Evolutionary conservation across 1,140 invertebrate species (phyloP), one percentile per base, ranked within the genome.

Genomic region (Tyrophagus putrescentiae): DNA sequence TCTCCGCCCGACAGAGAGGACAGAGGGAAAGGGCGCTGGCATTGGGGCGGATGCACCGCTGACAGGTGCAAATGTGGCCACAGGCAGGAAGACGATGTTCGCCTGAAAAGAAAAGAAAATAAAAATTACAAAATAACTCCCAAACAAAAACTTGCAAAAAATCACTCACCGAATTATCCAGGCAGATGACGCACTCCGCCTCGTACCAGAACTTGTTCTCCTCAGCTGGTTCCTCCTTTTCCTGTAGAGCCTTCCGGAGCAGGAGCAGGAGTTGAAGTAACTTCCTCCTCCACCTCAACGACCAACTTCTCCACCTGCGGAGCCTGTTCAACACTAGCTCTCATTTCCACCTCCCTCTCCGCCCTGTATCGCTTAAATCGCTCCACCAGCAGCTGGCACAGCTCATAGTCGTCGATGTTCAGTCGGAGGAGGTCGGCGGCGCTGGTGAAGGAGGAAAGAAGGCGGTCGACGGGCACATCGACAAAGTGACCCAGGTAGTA

Each of bases 61-160:
- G 45, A 29, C 45, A 48, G 7, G 45, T 48, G 18, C 45, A 48
- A 48, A 48, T 18, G 45, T 48, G 45, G 45, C 45, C 45, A 48
- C 45, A 48, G 45, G 45, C 7, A 48, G 45, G 18, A 48, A 48
- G 45, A 48, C 45, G 31, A 48, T 48, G 45, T 48, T 48, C 7
- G 45, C 23, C 45, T 48, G 45, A 48, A 48, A 29, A 7, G 7
- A 48, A 48, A 48, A 48, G 21, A 21, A 13, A 39, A 39, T 39
- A 39, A 13, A 21, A 21, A 21, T 39, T 39, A 39, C 36, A 39
- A 13, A 39, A 13, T 21, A 39, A 39, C 21, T 39, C 13, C 13
- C 36, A 39, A 39, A 21, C 13, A 39, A 39, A 39, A 39, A 39
- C 13, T 39, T 39, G 36, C 7, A 48, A 48, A 39, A 39, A 13